phyloP scores from a whole-genome alignment of 2,113 vertebrate species.

The Cervus canadensis region DNA sequence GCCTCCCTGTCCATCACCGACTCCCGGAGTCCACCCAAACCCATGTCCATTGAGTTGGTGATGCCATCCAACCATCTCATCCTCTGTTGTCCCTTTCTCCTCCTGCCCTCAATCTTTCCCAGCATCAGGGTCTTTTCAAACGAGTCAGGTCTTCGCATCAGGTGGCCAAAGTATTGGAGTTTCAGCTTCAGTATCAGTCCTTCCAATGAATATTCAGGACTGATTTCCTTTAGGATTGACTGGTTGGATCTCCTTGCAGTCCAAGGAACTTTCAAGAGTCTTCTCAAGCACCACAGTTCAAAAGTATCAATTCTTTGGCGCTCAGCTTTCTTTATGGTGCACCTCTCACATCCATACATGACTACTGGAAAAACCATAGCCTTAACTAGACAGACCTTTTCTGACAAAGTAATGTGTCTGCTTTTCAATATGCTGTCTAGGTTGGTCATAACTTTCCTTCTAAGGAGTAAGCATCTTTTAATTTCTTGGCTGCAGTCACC shows the following conservation, averaged over 20 bases:
- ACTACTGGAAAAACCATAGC: not conserved
- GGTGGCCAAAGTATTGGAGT: not conserved
- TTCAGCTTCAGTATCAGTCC: not conserved
- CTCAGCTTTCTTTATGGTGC: not conserved
- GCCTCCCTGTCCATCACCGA: not conserved
- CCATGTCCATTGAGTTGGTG: not conserved
- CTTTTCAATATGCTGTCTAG: not conserved
- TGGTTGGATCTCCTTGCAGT: not conserved
- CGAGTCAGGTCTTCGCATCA: not conserved
- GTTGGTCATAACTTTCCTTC: not conserved
- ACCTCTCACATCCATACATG: not conserved
- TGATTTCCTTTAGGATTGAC: not conserved
- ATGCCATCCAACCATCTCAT: not conserved
- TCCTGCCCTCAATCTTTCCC: not conserved
- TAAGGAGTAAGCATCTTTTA: not conserved
- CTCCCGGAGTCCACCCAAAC: not conserved
- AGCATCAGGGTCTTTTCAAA: not conserved
- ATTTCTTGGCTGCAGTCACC: not conserved
- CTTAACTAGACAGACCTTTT: not conserved
- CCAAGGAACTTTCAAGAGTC: not conserved
- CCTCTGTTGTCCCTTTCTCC: not conserved
- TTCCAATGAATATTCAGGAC: not conserved
- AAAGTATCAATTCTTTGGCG: fast-evolving
- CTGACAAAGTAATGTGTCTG: not conserved
- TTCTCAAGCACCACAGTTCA: not conserved